Evolutionary conservation across 2,888 invertebrate genomes (phyloP).

Genomic region (Coelinius sp.): DNA sequence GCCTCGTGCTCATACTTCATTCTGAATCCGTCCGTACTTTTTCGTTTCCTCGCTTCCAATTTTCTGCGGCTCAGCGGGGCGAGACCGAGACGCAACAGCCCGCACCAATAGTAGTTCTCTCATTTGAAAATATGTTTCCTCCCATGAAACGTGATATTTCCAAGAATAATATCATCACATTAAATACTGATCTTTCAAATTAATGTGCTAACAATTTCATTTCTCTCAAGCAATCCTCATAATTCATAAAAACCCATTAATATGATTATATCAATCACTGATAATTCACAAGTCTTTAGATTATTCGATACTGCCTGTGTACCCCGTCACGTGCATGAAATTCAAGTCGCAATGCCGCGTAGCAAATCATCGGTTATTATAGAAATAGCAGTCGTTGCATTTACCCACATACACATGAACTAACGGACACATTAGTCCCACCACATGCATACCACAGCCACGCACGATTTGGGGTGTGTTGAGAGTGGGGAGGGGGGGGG

Average conservation of each 20-base stretch:
- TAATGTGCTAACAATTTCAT: neutral
- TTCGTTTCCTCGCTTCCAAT: constrained; percentile 29
- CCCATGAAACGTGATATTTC: neutral
- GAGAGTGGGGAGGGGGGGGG: neutral
- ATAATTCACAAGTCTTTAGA: constrained; percentile 2
- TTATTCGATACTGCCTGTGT: neutral
- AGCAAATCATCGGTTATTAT: constrained; percentile 38
- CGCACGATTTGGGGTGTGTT: neutral
- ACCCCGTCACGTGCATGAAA: constrained; percentile 32
- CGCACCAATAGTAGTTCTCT: constrained; percentile 9
- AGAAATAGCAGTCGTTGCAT: constrained; percentile 34
- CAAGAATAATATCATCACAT: neutral
- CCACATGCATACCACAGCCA: constrained; percentile 11
- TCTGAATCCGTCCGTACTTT: constrained; percentile 18
- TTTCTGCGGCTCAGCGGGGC: constrained; percentile 24
- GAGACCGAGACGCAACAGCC: constrained; percentile 1
- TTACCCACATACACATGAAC: constrained; percentile 26
- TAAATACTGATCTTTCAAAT: neutral
- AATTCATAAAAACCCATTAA: constrained; percentile 14
- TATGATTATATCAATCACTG: constrained; percentile 6
- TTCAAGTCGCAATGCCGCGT: constrained; percentile 32
- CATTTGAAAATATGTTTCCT: constrained; percentile 23
- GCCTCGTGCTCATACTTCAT: constrained; percentile 15
- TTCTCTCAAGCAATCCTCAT: neutral
- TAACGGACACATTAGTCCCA: constrained; percentile 16